Base-by-base conservation (phyloP, 2,113 vertebrate species). In the Myotis yumanensis region DNA sequence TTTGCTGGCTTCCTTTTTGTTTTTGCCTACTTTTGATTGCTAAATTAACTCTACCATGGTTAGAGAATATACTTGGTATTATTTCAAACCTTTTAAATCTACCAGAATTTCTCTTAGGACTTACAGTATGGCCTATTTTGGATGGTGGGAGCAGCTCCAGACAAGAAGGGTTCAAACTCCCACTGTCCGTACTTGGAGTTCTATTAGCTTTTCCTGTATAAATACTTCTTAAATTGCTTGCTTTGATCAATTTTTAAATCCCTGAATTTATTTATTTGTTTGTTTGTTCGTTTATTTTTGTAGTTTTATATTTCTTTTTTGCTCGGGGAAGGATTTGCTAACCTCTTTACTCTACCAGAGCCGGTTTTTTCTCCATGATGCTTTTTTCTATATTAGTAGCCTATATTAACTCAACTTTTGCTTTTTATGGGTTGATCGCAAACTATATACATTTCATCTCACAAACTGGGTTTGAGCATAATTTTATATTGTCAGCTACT, bases 11-110 rank as follows among this genome's bases (percentile, higher is more conserved):
- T 76, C 20, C 5, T 43, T 95, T 93, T 62, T 83, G n/a, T 30
- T 91, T 71, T 30, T 86, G n/a, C 86, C 16, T 91, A 15, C 30
- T 84, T 82, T 84, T 95, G 7, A 79, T 73, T 83, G 72, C 54
- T 90, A 93, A 71, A 48, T 77, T 62, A 87, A n/a, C 73, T 59
- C 7, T 0, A 32, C 62, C 35, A 71, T 35, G 5, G 30, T 22
- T 86, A 3, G 17, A 64, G 14, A 66, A 64, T 15, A 72, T 48
- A n/a, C 4, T 76, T 76, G 76, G 9, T 68, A 51, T 57, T 51
- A 85, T 22, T 94, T 86, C 3, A 85, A 3, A 64, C 11, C 3
- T 57, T 68, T 66, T 66, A 84, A 22, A 23, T 32, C 52, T 73
- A 57, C 15, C 4, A 35, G 25, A 46, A 75, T 91, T 22, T 80